Conservation (phyloP, 1,140 invertebrate genomes). For the Zaprionus taronus region DNA sequence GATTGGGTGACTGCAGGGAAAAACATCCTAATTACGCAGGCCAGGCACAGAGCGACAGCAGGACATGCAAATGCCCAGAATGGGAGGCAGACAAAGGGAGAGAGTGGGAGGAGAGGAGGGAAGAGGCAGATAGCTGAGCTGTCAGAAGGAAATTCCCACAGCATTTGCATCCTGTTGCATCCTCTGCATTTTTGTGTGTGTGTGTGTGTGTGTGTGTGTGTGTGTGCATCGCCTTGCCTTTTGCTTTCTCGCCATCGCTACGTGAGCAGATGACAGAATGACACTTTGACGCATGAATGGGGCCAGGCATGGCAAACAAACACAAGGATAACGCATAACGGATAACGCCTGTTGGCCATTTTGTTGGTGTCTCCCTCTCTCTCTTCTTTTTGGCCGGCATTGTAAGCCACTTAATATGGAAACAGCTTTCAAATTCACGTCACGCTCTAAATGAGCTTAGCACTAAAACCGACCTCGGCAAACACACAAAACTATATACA, state of each 20-base stretch:
- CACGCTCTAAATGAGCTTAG: constrained; percentile 31
- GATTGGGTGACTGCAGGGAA: constrained; percentile 19
- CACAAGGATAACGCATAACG: constrained; percentile 22
- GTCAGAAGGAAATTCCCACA: constrained; percentile 30
- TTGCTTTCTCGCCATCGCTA: constrained; percentile 2
- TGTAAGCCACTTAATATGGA: constrained; percentile 39
- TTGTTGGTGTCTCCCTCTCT: constrained; percentile 12
- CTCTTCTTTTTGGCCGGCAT: constrained; percentile 1
- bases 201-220: too few relatives aligned
- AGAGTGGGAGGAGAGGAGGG: not conserved
- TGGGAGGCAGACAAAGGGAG: not conserved
- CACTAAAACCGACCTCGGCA: not conserved
- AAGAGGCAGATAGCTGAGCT: not conserved
- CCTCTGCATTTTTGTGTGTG: not conserved
- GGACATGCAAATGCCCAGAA: constrained; percentile 2
- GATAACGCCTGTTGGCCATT: constrained; percentile 41
- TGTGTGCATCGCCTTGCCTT: not conserved
- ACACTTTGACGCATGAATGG: constrained; percentile 51
- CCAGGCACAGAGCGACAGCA: not conserved
- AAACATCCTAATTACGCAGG: constrained; percentile 20
- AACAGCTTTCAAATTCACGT: constrained; percentile 35
- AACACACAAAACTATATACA: constrained; percentile 2
- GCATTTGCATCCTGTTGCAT: constrained; percentile 31
- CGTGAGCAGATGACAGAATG: constrained; percentile 31
- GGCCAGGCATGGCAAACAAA: constrained; percentile 12